These are phyloP conservation scores for Perccottus glenii DNA, from an alignment of 2,113 vertebrate species.

Conservation along the genomic window DNA sequence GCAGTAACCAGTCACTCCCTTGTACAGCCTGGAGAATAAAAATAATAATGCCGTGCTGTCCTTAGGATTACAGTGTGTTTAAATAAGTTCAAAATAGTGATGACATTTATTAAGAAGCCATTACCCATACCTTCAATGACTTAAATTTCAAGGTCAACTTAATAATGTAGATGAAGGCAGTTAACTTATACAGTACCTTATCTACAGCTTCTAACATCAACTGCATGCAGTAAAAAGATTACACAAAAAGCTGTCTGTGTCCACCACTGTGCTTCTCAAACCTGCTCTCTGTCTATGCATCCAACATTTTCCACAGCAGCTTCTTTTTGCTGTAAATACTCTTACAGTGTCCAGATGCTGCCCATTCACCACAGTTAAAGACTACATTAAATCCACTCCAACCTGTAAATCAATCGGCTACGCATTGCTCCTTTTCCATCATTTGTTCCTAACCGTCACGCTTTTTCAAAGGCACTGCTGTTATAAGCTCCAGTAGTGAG, in stretches of 20 bases:
- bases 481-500: conserved; percentile 40
- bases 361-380: conserved; percentile 15
- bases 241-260: conserved; percentile 7
- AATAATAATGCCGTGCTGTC: background rate
- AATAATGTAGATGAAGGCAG: too few relatives aligned
- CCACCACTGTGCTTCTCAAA: background rate
- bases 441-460: conserved; percentile 13
- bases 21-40: conserved; percentile 81
- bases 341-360: conserved; percentile 54
- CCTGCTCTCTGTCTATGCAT: background rate
- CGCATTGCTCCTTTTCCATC: background rate
- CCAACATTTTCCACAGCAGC: background rate
- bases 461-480: background rate
- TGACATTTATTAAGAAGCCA: too few relatives aligned
- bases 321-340: background rate
- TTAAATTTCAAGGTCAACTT: too few relatives aligned
- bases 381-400: conserved; percentile 37
- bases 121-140: too few relatives aligned
- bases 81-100: background rate
- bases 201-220: too few relatives aligned
- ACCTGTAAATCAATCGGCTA: conserved; percentile 48
- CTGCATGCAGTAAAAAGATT: background rate
- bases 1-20: conserved; percentile 88
- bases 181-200: too few relatives aligned
- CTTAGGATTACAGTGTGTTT: background rate